phyloP scores from a whole-genome alignment of 2,888 invertebrate species.

The Ochropleura leucogaster region DNA sequence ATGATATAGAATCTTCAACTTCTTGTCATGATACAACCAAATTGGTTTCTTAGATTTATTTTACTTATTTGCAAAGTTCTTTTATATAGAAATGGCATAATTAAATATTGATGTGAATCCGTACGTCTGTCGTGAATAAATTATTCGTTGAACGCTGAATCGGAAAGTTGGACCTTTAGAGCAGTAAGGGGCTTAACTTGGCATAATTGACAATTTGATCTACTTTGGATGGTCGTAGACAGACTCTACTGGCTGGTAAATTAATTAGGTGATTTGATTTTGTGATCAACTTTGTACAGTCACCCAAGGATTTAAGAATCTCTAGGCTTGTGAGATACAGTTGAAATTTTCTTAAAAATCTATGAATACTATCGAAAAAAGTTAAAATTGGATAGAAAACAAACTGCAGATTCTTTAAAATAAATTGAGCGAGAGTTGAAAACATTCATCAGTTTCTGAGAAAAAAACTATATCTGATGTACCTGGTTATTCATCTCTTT shows the following conservation, averaged over 20 bases:
- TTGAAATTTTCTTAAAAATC: too few relatives aligned
- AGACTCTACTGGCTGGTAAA: background rate
- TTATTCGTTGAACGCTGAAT: slow-evolving; percentile 27
- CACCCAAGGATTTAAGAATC: too few relatives aligned
- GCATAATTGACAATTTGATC: slow-evolving; percentile 13
- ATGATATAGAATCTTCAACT: slow-evolving; percentile 45
- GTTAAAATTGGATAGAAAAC: too few relatives aligned
- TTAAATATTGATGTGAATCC: slow-evolving; percentile 38
- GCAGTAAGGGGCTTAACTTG: background rate
- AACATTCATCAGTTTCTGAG: too few relatives aligned
- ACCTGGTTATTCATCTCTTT: too few relatives aligned
- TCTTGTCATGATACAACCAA: slow-evolving; percentile 34
- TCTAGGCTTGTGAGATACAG: too few relatives aligned
- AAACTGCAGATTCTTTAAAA: too few relatives aligned
- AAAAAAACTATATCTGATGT: too few relatives aligned
- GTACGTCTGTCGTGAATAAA: slow-evolving; percentile 26
- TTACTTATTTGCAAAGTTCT: slow-evolving; percentile 26
- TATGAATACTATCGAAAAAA: too few relatives aligned
- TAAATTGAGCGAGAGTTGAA: too few relatives aligned
- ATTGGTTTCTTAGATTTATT: slow-evolving; percentile 45
- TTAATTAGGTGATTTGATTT: background rate
- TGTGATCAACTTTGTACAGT: background rate
- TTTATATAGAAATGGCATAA: slow-evolving; percentile 31
- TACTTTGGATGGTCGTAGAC: background rate
- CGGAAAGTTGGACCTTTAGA: slow-evolving; percentile 30